These are phyloP conservation scores for Argentina silus DNA, from an alignment of 2,797 vertebrate species.

Conservation along the genomic window DNA sequence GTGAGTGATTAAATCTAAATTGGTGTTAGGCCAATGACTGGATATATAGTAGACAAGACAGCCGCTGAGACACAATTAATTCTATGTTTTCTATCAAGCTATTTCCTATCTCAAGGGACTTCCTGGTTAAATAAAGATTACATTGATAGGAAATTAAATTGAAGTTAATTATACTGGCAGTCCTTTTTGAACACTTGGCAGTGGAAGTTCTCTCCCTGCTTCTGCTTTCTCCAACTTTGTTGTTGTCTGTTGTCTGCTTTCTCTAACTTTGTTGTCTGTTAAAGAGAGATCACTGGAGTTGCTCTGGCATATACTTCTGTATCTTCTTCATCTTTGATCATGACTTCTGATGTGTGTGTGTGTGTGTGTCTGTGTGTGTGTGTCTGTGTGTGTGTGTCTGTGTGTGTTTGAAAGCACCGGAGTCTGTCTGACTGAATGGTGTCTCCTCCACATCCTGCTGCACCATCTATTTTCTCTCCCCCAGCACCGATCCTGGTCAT, in stretches of 20 bases:
- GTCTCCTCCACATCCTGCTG: constrained; percentile 61
- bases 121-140: background rate
- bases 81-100: no score
- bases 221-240: background rate
- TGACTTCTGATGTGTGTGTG: constrained; percentile 9
- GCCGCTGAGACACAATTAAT: background rate
- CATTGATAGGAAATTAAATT: no score
- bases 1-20: no score
- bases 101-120: no score
- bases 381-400: constrained; percentile 3
- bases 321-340: constrained; percentile 39
- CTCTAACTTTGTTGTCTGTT: constrained; percentile 27
- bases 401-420: constrained; percentile 6
- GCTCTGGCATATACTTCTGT: constrained; percentile 5
- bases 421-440: constrained; percentile 48
- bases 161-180: no score
- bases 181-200: background rate
- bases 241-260: constrained; percentile 16
- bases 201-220: background rate
- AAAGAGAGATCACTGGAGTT: constrained; percentile 34
- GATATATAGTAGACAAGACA: no score
- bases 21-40: no score
- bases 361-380: constrained; percentile 10
- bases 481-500: constrained; percentile 55
- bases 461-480: constrained; percentile 32